Evolutionary conservation across 2,113 vertebrate genomes (phyloP), one percentile per base, ranked within the genome.

Genomic region (Nyctibius bracteatus): DNA sequence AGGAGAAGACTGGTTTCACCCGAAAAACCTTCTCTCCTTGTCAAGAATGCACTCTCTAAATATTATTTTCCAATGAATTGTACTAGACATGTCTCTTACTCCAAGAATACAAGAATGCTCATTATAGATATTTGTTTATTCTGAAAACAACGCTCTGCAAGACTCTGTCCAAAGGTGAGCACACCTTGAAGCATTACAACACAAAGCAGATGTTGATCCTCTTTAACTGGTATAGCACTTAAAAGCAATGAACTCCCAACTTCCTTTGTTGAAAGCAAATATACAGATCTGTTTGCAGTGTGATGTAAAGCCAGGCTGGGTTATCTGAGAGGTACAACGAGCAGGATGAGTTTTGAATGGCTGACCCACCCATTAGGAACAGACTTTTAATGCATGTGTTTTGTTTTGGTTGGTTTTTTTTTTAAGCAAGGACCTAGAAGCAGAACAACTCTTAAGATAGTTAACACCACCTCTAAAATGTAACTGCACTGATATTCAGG

Each of bases 1-100:
- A 73, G 52, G 22, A 81, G 43, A 62, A 86, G 92, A 95, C 86
- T 89, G 63, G 88, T 92, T 96, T 92, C 94, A 95, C 95, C 78
- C 80, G 91, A 97, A 96, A 96, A 97, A 82, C 89, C 54, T 75
- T 59, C 57, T 61, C 83, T 87, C 77, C 70, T 68, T 46, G 44
- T 82, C 81, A 93, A 91, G 81, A 94, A 94, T 80, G 74, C 20
- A 33, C 70, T 90, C 57, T 82, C 57, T 35, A 92, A 95, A 88
- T 33, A 96, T 23, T 90, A 5, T 70, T 91, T 92, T 90, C 85
- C 74, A 92, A 31, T 57, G n/a, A 87, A 61, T 75, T 0, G 3
- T 37, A 65, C 41, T n/a, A 72, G 57, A 80, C 21, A 4, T 1
- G 3, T 72, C 81, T 75, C 52, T 71, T 39, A 49, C 27, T 86